These are phyloP conservation scores for Erpobdella octoculata DNA, from an alignment of 2,888 invertebrate genomes.

Conservation along the genomic window DNA sequence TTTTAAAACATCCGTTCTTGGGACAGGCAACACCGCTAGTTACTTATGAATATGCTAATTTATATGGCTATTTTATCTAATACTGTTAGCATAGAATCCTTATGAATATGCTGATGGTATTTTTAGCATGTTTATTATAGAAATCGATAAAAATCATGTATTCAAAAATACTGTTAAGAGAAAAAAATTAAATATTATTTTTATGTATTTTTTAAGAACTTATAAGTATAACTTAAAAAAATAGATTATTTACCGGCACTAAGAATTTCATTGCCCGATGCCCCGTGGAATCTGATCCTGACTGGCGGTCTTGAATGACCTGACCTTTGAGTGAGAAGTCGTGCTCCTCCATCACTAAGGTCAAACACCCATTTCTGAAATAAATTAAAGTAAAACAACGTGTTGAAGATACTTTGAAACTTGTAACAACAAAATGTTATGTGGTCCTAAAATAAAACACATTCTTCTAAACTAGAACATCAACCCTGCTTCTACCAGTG, in stretches of 20 bases:
- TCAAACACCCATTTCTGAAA: conserved; percentile 65
- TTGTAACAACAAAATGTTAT: no score
- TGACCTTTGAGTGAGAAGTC: conserved; percentile 63
- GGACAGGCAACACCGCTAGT: no score
- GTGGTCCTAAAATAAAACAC: no score
- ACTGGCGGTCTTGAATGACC: conserved; percentile 78
- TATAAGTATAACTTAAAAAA: neutral
- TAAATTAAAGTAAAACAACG: neutral
- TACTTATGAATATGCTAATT: no score
- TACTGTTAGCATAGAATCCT: no score
- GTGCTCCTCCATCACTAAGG: conserved; percentile 77
- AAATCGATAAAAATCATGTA: no score
- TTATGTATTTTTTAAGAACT: neutral
- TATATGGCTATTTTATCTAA: no score
- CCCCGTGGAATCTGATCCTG: conserved; percentile 73
- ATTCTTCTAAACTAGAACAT: no score
- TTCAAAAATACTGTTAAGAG: neutral
- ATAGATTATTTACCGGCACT: conserved; percentile 33
- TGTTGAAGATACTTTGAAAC: neutral
- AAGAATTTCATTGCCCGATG: conserved; percentile 60
- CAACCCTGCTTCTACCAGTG: no score
- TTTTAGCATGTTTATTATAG: no score
- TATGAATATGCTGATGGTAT: no score
- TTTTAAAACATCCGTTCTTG: no score
- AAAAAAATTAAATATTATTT: neutral